Evolutionary conservation across 2,113 vertebrate species (phyloP).

Genomic region (Diadophis punctatus): DNA sequence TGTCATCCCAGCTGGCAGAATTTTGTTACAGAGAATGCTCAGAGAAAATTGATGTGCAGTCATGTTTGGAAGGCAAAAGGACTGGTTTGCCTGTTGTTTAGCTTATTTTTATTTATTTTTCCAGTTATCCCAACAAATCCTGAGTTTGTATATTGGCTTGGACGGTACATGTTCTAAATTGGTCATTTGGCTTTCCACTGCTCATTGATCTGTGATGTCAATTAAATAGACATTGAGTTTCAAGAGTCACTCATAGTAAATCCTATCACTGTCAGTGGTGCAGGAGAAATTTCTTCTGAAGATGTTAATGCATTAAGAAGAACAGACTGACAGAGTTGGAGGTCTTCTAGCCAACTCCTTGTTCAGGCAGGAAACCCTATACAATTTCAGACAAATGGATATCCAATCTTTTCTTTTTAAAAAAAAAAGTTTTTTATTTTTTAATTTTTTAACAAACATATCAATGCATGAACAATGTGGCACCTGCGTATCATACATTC

Average conservation of each 20-base stretch:
- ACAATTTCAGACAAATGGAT: neutral
- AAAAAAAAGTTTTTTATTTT: no score
- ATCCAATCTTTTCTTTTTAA: neutral
- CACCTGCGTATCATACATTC: no score
- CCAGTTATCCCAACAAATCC: conserved; percentile 16
- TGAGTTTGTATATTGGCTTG: conserved; percentile 16
- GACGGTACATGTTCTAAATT: conserved; percentile 40
- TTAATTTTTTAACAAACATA: no score
- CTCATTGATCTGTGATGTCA: conserved; percentile 20
- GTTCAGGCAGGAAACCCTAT: neutral
- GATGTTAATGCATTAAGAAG: neutral
- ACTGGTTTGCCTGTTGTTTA: neutral
- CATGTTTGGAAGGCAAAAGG: neutral
- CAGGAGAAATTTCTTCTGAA: neutral
- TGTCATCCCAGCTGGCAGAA: neutral
- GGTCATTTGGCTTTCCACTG: neutral
- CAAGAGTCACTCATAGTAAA: conserved; percentile 25
- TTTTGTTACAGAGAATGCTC: neutral
- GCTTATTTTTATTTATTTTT: conserved; percentile 26
- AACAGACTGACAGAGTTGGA: neutral
- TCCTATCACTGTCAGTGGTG: neutral
- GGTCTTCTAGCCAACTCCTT: neutral
- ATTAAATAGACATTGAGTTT: conserved; percentile 20
- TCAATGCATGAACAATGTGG: no score
- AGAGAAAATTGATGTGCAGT: conserved; percentile 1